Conservation (phyloP, 2,888 invertebrate species). For the Leptarthrus brevirostris region DNA sequence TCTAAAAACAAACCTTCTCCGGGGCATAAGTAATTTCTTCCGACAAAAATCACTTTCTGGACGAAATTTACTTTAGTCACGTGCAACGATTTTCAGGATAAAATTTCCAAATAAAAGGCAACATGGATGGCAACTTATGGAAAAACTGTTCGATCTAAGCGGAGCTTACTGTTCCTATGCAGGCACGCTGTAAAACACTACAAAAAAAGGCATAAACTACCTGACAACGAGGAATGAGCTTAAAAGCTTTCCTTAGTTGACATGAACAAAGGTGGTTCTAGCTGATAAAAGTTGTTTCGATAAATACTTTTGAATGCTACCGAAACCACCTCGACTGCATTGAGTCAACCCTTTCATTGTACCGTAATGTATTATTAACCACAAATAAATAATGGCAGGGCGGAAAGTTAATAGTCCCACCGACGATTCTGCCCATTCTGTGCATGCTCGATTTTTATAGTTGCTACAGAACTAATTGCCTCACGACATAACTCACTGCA, state of each 20-base stretch:
- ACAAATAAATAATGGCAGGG: conserved; percentile 24
- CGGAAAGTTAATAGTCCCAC: neutral
- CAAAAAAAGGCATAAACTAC: conserved; percentile 37
- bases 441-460: conserved; percentile 24
- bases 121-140: conserved; percentile 14
- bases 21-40: conserved; percentile 16
- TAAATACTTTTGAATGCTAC: conserved; percentile 28
- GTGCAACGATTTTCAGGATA: conserved; percentile 23
- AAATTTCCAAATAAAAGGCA: conserved; percentile 25
- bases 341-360: conserved; percentile 32
- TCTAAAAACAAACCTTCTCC: conserved; percentile 12
- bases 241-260: conserved; percentile 29
- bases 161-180: conserved; percentile 2
- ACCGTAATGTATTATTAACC: conserved; percentile 32
- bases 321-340: conserved; percentile 25
- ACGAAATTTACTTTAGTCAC: conserved; percentile 39
- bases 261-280: conserved; percentile 19
- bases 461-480: conserved; percentile 26
- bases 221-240: conserved; percentile 33
- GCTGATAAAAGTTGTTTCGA: conserved; percentile 33
- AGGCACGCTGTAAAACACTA: conserved; percentile 8
- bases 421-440: neutral
- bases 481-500: neutral
- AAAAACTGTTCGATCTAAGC: conserved; percentile 8
- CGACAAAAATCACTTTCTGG: conserved; percentile 41